Conservation (phyloP, 2,888 invertebrate species). For the Phaedon cochleariae region DNA sequence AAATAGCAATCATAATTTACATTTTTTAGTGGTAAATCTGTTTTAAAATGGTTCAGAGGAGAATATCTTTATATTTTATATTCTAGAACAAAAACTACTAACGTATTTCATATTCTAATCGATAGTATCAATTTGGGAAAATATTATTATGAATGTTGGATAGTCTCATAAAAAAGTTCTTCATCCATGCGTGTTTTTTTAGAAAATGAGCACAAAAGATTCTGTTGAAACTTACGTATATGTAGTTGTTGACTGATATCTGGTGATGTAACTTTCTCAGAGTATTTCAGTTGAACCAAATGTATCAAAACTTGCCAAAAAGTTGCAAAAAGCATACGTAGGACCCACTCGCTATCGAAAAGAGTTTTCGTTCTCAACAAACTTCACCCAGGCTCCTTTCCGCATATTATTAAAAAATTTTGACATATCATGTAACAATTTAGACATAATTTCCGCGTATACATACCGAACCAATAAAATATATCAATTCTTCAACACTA, state of each 20-base stretch:
- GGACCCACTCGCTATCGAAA: slow-evolving; percentile 20
- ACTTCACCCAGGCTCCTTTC: slow-evolving; percentile 17
- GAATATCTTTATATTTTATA: no score
- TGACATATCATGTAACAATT: slow-evolving; percentile 30
- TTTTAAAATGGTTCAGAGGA: no score
- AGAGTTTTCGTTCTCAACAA: slow-evolving; percentile 20
- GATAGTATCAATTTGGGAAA: no score
- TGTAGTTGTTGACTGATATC: no score
- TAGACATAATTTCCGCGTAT: slow-evolving; percentile 30
- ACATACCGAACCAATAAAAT: slow-evolving; percentile 38
- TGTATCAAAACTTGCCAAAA: slow-evolving; percentile 27
- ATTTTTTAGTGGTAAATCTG: no score
- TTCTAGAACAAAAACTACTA: no score
- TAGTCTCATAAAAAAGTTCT: background rate
- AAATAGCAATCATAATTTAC: no score
- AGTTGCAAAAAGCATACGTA: slow-evolving; percentile 38
- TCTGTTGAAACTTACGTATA: background rate
- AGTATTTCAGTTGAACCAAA: background rate
- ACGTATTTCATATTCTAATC: no score
- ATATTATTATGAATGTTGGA: no score
- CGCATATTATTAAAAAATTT: slow-evolving; percentile 28
- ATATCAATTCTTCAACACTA: slow-evolving; percentile 40
- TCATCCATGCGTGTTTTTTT: background rate
- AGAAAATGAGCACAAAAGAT: background rate
- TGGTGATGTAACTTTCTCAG: background rate